A percentile compares a stretch with the other conserved stretches of the same genome.
Conservation (phyloP, 2,113 vertebrate species). For the Scortum barcoo region DNA sequence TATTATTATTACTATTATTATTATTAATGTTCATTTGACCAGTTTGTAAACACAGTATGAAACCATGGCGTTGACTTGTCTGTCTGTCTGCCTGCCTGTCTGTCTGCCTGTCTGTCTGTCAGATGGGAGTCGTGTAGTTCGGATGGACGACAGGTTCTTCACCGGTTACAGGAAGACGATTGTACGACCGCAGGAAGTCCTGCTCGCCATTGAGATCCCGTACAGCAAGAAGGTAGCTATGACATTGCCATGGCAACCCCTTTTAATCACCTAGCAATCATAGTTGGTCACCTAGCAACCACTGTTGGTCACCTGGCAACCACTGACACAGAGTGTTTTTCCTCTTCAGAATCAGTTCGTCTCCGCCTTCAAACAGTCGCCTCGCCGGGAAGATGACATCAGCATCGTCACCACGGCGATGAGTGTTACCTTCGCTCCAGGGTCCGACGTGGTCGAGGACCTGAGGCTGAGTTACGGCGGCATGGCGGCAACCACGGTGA, state of each 20-base stretch:
- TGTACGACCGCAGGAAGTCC: slow-evolving; percentile 88
- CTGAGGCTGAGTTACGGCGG: slow-evolving; percentile 92
- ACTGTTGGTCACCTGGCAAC: background rate
- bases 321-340: background rate
- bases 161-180: slow-evolving; percentile 90
- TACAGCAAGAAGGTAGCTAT: slow-evolving; percentile 88
- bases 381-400: slow-evolving; percentile 95
- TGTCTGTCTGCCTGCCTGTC: too few species aligned
- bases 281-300: background rate
- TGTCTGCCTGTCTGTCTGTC: slow-evolving; percentile 13
- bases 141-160: slow-evolving; percentile 93
- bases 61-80: background rate
- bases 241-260: too few species aligned
- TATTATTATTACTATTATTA: too few species aligned
- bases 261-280: background rate
- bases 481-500: slow-evolving; percentile 91
- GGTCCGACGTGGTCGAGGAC: slow-evolving; percentile 82
- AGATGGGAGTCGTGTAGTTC: slow-evolving; percentile 88
- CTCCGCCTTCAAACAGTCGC: slow-evolving; percentile 94
- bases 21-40: too few species aligned
- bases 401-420: slow-evolving; percentile 94
- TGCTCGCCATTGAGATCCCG: slow-evolving; percentile 91
- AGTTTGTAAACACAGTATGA: background rate
- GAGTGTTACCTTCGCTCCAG: slow-evolving; percentile 88
- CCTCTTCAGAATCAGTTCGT: slow-evolving; percentile 89